Evolutionary conservation across 2,113 vertebrate genomes (phyloP), one percentile per base, ranked within the genome.

Genomic region (Noctilio leporinus): DNA sequence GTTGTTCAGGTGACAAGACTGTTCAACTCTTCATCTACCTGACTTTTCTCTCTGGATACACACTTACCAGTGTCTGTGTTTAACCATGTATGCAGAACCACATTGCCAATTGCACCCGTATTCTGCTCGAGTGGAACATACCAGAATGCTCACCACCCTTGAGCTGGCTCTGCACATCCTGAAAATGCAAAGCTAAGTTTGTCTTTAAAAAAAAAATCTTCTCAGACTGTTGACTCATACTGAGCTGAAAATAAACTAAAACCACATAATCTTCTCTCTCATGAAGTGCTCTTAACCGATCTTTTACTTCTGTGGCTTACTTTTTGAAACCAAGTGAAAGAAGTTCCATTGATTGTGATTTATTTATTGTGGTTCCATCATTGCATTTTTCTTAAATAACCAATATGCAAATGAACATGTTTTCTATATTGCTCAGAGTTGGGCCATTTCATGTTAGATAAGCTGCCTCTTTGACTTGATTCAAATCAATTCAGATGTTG

Each of bases 211-310:
- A 70, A 43, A 33, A 62, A 20, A 55, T 38, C 22, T 81, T 70
- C 83, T 57, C 16, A 65, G 80, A 38, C 45, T 72, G 33, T 84
- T 77, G 84, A 86, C 47, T 91, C 35, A 51, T n/a, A 24, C 14
- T 22, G 84, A 92, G 67, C 40, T 84, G 51, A 62, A 96, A 86
- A 78, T 85, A 94, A 83, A 65, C 35, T 35, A 57, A 81, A 88
- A 45, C 33, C 49, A 33, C 40, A 64, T 11, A 67, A 86, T 40
- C 55, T 65, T 82, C 69, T 40, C 28, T 76, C 19, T 67, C 40
- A 35, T 22, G 30, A 70, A 59, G 17, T 1, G 4, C 45, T 35
- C 0, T 51, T 59, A 75, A 28, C 80, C 33, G 14, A 2, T 40
- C 84, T 89, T 77, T 89, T 10, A 72, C 53, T 55, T 86, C 64